Percentiles rank a stretch among this genome's conserved stretches.
Evolutionary conservation across 2,888 invertebrate species (phyloP).

Genomic region (Polydrusus cervinus): DNA sequence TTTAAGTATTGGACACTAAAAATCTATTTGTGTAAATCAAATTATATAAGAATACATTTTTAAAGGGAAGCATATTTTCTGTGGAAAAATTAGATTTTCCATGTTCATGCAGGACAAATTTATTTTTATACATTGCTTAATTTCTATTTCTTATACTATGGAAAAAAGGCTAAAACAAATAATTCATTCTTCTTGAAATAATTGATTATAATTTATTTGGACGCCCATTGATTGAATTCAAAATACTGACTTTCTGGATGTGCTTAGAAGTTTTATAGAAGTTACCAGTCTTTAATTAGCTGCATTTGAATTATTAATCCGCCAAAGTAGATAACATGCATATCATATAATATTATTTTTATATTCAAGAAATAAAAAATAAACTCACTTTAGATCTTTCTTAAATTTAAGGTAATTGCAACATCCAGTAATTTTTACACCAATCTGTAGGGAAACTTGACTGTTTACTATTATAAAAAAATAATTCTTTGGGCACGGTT

Average conservation of each 20-base stretch:
- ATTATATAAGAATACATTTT: constrained; percentile 4
- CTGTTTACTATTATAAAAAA: no score
- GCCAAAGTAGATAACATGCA: no score
- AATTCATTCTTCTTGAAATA: neutral
- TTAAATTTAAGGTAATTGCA: no score
- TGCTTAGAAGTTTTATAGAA: no score
- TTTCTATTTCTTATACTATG: neutral
- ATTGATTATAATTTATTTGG: neutral
- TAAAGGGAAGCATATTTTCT: constrained; percentile 23
- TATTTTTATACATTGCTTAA: constrained; percentile 1
- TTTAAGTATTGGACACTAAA: constrained; percentile 33
- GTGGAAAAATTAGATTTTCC: constrained; percentile 1
- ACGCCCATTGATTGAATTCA: neutral
- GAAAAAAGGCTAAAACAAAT: neutral
- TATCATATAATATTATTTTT: no score
- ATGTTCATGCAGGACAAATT: constrained; percentile 5
- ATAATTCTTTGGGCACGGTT: neutral
- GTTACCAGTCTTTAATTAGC: no score
- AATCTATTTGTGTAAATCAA: constrained; percentile 20
- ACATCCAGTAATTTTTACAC: no score
- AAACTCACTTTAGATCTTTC: no score
- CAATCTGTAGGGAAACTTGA: no score
- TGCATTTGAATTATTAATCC: no score
- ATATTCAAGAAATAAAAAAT: no score
- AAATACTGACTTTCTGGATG: no score